These are phyloP conservation scores for Scolopax mira DNA, from an alignment of 2,113 vertebrate species.

Conservation along the genomic window DNA sequence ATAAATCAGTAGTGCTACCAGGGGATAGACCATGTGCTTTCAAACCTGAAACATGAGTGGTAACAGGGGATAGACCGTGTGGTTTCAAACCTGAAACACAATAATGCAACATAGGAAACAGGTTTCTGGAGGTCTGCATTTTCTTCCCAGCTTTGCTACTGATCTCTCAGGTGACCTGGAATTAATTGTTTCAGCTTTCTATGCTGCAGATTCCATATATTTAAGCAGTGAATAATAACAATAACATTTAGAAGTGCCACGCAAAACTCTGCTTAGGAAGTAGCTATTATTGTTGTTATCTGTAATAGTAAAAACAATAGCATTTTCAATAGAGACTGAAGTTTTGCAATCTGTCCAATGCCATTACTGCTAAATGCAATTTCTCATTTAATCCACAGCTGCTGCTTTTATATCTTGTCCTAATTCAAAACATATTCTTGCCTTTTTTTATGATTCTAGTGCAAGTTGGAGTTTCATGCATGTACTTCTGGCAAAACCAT, in stretches of 20 bases:
- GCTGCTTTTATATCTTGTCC: background rate
- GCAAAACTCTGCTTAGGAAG: background rate
- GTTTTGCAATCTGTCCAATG: background rate
- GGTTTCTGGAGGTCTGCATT: background rate
- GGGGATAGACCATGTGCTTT: background rate
- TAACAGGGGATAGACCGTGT: background rate
- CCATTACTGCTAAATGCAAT: background rate
- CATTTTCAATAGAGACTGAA: background rate
- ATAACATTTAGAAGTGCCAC: background rate
- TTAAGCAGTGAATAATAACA: background rate
- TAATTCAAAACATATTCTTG: background rate
- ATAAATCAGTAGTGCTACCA: background rate
- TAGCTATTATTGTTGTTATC: background rate
- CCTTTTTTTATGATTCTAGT: slow-evolving; percentile 74
- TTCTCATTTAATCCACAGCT: background rate
- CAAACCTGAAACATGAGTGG: background rate
- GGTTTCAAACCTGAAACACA: background rate
- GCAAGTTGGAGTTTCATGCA: slow-evolving; percentile 93
- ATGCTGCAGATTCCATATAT: background rate
- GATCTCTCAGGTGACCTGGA: background rate
- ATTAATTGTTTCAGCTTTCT: background rate
- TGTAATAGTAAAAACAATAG: background rate
- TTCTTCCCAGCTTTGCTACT: background rate
- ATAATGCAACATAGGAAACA: background rate
- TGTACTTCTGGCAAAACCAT: slow-evolving; percentile 88